phyloP scores from a whole-genome alignment of 2,797 vertebrate genomes.

The Ispidina lecontei region DNA sequence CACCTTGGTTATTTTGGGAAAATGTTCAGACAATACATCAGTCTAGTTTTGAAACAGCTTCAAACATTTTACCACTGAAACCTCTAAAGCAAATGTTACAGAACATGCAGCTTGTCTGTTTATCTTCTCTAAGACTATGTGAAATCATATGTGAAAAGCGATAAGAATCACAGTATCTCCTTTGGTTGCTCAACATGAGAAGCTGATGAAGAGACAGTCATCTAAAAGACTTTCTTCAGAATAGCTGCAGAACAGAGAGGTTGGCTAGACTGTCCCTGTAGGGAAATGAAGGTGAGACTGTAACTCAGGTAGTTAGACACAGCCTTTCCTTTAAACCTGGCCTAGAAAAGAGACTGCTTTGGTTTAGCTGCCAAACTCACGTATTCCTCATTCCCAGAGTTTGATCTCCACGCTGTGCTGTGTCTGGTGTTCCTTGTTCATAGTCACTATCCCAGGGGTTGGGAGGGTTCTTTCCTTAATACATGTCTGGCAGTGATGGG shows the following conservation, averaged over 20 bases:
- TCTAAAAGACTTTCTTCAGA: slow-evolving; percentile 48
- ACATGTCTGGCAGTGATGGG: rapidly evolving
- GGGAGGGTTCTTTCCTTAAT: background rate
- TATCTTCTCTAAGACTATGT: slow-evolving; percentile 38
- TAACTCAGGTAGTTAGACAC: background rate
- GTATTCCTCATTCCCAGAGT: background rate
- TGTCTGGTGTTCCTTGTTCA: rapidly evolving
- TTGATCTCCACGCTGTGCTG: background rate
- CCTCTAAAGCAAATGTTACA: slow-evolving; percentile 59
- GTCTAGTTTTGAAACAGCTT: slow-evolving; percentile 59
- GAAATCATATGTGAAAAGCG: slow-evolving; percentile 55
- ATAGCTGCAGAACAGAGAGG: slow-evolving; percentile 18
- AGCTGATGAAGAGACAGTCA: slow-evolving; percentile 53
- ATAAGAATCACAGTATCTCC: slow-evolving; percentile 47
- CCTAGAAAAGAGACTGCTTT: background rate
- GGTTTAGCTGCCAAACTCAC: rapidly evolving
- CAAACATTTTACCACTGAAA: slow-evolving; percentile 36
- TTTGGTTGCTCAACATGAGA: slow-evolving; percentile 57
- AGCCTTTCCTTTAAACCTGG: background rate
- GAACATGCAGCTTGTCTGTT: slow-evolving; percentile 30
- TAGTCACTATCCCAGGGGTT: background rate
- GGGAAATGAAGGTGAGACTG: background rate
- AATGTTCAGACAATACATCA: slow-evolving; percentile 23
- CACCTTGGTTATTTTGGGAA: slow-evolving; percentile 46
- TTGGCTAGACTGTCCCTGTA: background rate